These are phyloP conservation scores for Pedetes capensis DNA, from an alignment of 2,113 vertebrate species.

Conservation along the genomic window DNA sequence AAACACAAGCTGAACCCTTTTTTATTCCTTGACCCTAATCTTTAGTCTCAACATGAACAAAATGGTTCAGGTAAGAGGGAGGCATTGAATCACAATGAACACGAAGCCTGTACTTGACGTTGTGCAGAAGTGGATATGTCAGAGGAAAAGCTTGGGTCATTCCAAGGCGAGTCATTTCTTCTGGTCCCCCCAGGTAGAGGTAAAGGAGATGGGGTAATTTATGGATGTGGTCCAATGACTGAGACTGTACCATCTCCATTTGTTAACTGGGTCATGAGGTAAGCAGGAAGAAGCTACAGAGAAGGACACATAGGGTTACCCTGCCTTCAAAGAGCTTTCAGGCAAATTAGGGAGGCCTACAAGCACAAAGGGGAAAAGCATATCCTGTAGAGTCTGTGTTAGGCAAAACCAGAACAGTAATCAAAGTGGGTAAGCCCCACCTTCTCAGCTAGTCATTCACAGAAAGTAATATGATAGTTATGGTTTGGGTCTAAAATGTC, in stretches of 20 bases:
- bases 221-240: neutral
- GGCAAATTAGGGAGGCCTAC: neutral
- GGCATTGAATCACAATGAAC: neutral
- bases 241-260: neutral
- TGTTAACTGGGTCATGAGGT: neutral
- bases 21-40: neutral
- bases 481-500: no score
- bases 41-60: neutral
- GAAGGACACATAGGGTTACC: no score
- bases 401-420: neutral
- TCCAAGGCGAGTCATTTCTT: neutral
- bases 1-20: neutral
- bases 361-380: neutral
- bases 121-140: neutral
- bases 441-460: neutral
- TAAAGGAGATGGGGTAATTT: neutral
- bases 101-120: no score
- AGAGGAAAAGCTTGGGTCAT: neutral
- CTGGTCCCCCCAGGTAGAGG: neutral
- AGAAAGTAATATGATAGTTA: neutral
- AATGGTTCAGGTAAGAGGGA: neutral
- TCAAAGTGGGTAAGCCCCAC: neutral
- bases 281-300: neutral
- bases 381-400: neutral
- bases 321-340: neutral